Percentiles rank a stretch among this genome's conserved stretches.
Conservation (phyloP, 2,113 vertebrate species). For the Aplodontia rufa region DNA sequence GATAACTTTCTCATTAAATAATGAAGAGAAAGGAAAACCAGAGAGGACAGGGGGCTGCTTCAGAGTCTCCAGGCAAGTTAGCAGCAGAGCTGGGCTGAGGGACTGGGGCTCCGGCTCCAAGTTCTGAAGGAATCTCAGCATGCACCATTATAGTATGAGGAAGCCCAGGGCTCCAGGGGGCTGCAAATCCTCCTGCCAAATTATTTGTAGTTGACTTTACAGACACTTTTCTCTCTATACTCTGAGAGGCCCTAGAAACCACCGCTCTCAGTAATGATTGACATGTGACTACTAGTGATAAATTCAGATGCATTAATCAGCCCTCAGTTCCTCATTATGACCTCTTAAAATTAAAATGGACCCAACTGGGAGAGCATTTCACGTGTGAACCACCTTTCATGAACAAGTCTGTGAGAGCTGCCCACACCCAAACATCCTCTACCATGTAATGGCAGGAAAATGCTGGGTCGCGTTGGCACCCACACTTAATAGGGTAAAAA, state of each 20-base stretch:
- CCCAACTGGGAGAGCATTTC: neutral
- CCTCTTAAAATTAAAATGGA: neutral
- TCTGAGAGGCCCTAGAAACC: neutral
- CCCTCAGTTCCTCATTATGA: neutral
- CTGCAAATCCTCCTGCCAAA: neutral
- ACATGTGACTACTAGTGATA: rapidly evolving
- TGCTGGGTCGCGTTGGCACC: neutral
- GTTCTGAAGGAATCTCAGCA: neutral
- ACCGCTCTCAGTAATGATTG: neutral
- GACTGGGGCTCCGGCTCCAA: too few relatives aligned
- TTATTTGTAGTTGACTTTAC: neutral
- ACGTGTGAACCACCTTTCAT: neutral
- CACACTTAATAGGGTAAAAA: neutral
- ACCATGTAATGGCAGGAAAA: neutral
- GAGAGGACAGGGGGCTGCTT: rapidly evolving
- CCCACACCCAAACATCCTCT: rapidly evolving
- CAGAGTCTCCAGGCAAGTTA: rapidly evolving
- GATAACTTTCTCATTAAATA: neutral
- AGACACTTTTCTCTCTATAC: neutral
- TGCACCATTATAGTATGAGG: rapidly evolving
- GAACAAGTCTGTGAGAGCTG: neutral
- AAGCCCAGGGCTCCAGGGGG: rapidly evolving
- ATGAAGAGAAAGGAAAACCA: neutral
- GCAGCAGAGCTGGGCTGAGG: neutral
- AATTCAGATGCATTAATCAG: neutral